Percentiles rank a stretch among this genome's conserved stretches.
These are phyloP conservation scores for Paracentrotus lividus DNA, from an alignment of 53 echinoderm and acorn worm species.

Conservation along the genomic window DNA sequence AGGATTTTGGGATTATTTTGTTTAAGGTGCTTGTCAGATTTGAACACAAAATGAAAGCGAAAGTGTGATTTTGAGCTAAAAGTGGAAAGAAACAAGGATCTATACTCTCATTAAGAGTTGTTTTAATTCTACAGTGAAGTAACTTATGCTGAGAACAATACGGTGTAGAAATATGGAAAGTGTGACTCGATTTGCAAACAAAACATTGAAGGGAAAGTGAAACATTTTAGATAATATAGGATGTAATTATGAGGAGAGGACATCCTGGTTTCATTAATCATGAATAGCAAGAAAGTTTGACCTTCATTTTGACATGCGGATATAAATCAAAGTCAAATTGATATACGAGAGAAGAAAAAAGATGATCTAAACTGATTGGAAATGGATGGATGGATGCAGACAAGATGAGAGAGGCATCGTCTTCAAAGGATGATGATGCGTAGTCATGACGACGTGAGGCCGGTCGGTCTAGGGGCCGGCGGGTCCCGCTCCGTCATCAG, in stretches of 20 bases:
- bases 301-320: neutral
- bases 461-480: neutral
- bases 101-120: neutral
- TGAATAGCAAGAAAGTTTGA: neutral
- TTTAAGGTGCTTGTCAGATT: neutral
- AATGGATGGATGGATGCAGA: constrained; percentile 11
- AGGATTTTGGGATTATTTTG: neutral
- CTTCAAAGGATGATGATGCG: neutral
- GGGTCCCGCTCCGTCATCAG: neutral
- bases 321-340: neutral
- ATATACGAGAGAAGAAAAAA: neutral
- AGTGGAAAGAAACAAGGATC: neutral
- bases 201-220: neutral
- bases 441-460: neutral
- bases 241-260: neutral
- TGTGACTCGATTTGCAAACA: neutral
- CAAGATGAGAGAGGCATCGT: neutral
- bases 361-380: neutral
- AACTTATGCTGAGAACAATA: neutral
- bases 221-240: too few species aligned
- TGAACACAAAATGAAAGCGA: neutral
- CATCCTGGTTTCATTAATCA: neutral
- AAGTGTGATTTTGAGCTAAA: neutral
- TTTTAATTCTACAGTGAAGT: neutral
- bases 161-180: neutral